Conservation (phyloP, 2,113 vertebrate species). For the Menura novaehollandiae region DNA sequence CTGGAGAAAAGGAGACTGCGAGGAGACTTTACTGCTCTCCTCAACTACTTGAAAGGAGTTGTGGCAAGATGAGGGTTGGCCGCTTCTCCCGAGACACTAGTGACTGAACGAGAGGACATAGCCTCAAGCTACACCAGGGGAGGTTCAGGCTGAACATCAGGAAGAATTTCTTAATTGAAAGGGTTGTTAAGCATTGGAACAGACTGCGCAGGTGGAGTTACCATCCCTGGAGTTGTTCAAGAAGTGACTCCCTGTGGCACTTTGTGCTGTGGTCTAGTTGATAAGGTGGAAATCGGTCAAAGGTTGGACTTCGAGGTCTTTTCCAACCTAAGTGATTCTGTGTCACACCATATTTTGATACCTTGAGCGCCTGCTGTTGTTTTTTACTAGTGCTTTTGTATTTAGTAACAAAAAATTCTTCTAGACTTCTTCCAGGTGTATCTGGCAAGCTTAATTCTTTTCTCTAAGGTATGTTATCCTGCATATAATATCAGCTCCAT, state of each 20-base stretch:
- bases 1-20: neutral
- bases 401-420: neutral
- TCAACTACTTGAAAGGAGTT: neutral
- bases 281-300: fast-evolving
- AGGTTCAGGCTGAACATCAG: neutral
- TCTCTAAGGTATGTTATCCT: neutral
- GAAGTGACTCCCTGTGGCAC: fast-evolving
- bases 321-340: neutral
- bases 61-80: fast-evolving
- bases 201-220: neutral
- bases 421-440: neutral
- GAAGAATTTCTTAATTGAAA: neutral
- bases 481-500: neutral
- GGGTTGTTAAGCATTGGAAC: neutral
- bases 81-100: neutral
- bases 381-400: neutral
- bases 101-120: neutral
- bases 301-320: neutral
- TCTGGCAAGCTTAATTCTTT: neutral
- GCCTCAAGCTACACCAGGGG: neutral
- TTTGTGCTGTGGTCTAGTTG: neutral
- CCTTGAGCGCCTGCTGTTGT: neutral
- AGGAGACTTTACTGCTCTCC: neutral
- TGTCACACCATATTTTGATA: neutral
- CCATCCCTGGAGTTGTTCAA: neutral